Evolutionary conservation across 2,113 vertebrate species (phyloP).

Genomic region (Alaudala cheleensis): DNA sequence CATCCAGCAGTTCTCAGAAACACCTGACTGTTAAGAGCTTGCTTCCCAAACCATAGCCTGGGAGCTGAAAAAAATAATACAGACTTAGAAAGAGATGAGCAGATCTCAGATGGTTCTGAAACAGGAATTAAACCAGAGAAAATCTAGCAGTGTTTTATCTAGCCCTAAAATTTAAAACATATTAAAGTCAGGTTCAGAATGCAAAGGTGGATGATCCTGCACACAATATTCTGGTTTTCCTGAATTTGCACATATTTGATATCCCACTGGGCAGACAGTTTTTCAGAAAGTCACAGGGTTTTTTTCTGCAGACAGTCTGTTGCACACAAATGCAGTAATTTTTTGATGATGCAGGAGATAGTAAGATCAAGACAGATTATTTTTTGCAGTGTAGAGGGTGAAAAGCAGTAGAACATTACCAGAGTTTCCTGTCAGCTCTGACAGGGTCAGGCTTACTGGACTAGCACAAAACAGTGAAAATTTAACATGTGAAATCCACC

Average conservation of each 20-base stretch:
- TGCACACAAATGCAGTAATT: background rate
- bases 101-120: background rate
- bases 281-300: background rate
- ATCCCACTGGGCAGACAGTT: background rate
- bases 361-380: background rate
- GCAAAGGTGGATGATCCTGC: background rate
- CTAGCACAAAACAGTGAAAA: background rate
- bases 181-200: background rate
- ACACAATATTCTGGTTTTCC: background rate
- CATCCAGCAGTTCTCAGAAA: background rate
- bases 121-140: background rate
- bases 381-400: background rate
- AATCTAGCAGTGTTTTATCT: background rate
- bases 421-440: slow-evolving; percentile 6
- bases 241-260: background rate
- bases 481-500: slow-evolving; percentile 6
- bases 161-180: background rate
- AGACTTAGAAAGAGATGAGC: background rate
- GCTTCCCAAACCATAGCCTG: background rate
- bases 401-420: background rate
- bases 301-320: background rate
- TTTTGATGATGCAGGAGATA: slow-evolving; percentile 23
- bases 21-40: background rate
- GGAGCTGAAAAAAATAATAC: background rate
- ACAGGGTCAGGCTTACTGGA: background rate